Conservation (phyloP, 1,140 invertebrate genomes). For the Drosophila pseudoobscura region DNA sequence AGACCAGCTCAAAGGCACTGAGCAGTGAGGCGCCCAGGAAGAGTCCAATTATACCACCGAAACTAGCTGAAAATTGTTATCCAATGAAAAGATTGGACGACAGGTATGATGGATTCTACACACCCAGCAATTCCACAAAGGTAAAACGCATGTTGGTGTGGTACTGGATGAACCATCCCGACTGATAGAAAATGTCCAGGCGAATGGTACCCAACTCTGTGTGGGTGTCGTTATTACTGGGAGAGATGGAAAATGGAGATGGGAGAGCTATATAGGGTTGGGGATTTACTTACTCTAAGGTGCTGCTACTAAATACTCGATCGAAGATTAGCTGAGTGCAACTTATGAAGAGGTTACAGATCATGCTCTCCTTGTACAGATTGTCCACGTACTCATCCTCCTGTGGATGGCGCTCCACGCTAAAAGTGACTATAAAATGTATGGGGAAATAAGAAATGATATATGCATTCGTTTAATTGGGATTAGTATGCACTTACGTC, state of each 20-base stretch:
- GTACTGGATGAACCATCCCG: slow-evolving; percentile 64
- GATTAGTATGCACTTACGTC: slow-evolving; percentile 41
- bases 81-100: not conserved
- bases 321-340: slow-evolving; percentile 67
- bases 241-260: not conserved
- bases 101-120: not conserved
- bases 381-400: slow-evolving; percentile 61
- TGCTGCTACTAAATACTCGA: slow-evolving; percentile 28
- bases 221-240: slow-evolving; percentile 33
- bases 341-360: slow-evolving; percentile 68
- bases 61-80: slow-evolving; percentile 53
- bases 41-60: slow-evolving; percentile 82
- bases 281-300: slow-evolving; percentile 47
- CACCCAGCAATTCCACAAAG: slow-evolving; percentile 75
- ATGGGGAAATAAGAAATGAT: not conserved
- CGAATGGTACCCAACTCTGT: slow-evolving; percentile 29
- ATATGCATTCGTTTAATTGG: no score
- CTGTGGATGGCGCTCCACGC: slow-evolving; percentile 34
- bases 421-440: slow-evolving; percentile 41
- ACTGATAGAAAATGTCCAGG: slow-evolving; percentile 66
- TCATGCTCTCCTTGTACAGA: slow-evolving; percentile 52
- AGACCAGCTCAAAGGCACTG: slow-evolving; percentile 79
- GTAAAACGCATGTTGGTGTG: slow-evolving; percentile 71
- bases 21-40: slow-evolving; percentile 83
- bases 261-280: not conserved